Percentiles rank a stretch among this genome's conserved stretches.
Conservation (phyloP, 1,140 invertebrate species). For the Sminthurides bifidus region DNA sequence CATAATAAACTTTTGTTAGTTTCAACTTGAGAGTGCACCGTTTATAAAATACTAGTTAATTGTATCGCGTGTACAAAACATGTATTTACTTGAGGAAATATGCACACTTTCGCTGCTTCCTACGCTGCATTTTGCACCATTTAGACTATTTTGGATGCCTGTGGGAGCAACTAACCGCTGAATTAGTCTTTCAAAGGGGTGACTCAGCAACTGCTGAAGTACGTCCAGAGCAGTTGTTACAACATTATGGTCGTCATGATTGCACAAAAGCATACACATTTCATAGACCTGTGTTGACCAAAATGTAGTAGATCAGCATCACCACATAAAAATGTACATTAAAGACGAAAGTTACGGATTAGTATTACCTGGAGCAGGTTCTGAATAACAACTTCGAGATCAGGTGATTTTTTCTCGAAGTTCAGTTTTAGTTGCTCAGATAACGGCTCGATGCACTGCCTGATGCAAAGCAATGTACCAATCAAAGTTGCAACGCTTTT, state of each 20-base stretch:
- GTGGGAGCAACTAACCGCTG: conserved; percentile 45
- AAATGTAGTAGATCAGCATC: conserved; percentile 7
- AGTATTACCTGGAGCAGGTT: conserved; percentile 16
- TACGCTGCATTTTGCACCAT: conserved; percentile 35
- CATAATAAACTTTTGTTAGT: neutral
- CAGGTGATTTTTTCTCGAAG: conserved; percentile 1
- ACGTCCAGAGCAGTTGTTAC: conserved; percentile 70
- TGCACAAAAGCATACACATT: conserved; percentile 58
- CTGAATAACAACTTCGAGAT: conserved; percentile 8
- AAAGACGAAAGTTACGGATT: conserved; percentile 16
- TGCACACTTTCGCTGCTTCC: conserved; percentile 24
- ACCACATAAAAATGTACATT: conserved; percentile 28
- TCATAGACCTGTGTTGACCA: conserved; percentile 55
- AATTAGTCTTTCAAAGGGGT: conserved; percentile 49
- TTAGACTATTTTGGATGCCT: conserved; percentile 41
- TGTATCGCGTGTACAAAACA: conserved; percentile 5
- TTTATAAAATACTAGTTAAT: neutral
- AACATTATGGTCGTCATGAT: conserved; percentile 67
- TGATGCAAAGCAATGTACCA: conserved; percentile 22
- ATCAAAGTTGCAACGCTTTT: conserved; percentile 22
- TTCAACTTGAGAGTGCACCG: neutral
- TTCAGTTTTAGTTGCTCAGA: conserved; percentile 12
- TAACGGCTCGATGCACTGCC: conserved; percentile 20
- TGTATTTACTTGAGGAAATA: conserved; percentile 29
- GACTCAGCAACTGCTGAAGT: conserved; percentile 56